phyloP scores from a whole-genome alignment of 2,113 vertebrate species.

The Hyperopisus bebe region DNA sequence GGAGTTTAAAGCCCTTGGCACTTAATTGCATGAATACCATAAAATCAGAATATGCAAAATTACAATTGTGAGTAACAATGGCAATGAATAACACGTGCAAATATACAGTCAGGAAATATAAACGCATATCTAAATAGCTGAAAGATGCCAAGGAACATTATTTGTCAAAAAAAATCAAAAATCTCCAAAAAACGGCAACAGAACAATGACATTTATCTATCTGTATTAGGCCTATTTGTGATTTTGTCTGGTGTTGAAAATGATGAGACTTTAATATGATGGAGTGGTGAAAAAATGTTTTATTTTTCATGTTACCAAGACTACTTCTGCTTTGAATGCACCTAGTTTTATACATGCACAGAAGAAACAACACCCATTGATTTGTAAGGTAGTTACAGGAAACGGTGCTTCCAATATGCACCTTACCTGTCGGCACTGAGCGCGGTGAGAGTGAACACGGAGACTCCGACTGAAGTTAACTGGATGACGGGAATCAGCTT shows the following conservation, averaged over 20 bases:
- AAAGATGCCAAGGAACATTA: not conserved
- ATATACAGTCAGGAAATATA: not conserved
- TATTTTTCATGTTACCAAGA: not conserved
- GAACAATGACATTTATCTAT: not conserved
- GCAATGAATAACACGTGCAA: not conserved
- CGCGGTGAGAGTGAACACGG: slow-evolving; percentile 89
- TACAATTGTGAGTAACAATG: not conserved
- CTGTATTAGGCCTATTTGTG: not conserved
- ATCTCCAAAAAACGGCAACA: not conserved
- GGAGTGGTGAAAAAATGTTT: not conserved
- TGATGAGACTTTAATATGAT: not conserved
- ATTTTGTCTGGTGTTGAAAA: not conserved
- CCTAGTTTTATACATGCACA: not conserved
- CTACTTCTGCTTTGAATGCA: not conserved
- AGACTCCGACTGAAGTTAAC: slow-evolving; percentile 92
- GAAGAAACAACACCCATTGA: not conserved
- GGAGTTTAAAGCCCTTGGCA: not conserved
- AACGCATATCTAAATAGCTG: not conserved
- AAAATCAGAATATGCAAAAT: not conserved
- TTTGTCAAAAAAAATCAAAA: not conserved
- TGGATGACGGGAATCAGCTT: slow-evolving; percentile 89
- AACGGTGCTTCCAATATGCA: not conserved
- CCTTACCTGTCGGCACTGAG: slow-evolving; percentile 91
- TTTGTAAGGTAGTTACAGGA: not conserved
- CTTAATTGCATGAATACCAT: not conserved